Evolutionary conservation across 2,797 vertebrate species (phyloP).

Genomic region (Acipenser ruthenus): DNA sequence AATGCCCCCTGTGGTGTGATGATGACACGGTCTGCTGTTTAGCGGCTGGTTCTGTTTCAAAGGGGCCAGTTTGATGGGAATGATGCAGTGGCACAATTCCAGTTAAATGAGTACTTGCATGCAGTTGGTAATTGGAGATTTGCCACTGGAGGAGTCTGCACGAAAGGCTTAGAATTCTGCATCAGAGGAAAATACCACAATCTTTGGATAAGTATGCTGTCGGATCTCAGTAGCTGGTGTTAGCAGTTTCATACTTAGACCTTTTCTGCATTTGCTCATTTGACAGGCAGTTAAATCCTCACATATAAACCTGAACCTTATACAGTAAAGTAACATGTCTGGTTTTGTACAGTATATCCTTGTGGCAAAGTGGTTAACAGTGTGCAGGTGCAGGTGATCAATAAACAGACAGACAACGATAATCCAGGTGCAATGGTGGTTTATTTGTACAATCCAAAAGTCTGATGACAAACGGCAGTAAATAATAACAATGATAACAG

Average conservation of each 20-base stretch:
- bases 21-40: constrained; percentile 48
- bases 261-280: neutral
- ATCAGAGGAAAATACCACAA: constrained; percentile 27
- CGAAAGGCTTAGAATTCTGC: constrained; percentile 43
- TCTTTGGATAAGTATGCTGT: constrained; percentile 50
- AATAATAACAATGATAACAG: no score
- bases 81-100: constrained; percentile 60
- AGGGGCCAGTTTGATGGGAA: constrained; percentile 36
- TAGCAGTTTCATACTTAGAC: constrained; percentile 23
- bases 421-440: no score
- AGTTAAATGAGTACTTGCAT: constrained; percentile 48
- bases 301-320: no score
- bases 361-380: neutral
- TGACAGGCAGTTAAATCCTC: neutral
- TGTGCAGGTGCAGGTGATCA: neutral
- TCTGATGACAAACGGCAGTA: no score
- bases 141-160: constrained; percentile 41
- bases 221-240: constrained; percentile 27
- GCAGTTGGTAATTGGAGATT: constrained; percentile 52
- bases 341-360: no score
- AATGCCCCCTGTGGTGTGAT: constrained; percentile 32
- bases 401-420: no score
- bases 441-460: no score
- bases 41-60: constrained; percentile 17
- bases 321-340: no score